Evolutionary conservation across 2,797 vertebrate species (phyloP), one percentile per base, ranked within the genome.

Genomic region (Morelia viridis): DNA sequence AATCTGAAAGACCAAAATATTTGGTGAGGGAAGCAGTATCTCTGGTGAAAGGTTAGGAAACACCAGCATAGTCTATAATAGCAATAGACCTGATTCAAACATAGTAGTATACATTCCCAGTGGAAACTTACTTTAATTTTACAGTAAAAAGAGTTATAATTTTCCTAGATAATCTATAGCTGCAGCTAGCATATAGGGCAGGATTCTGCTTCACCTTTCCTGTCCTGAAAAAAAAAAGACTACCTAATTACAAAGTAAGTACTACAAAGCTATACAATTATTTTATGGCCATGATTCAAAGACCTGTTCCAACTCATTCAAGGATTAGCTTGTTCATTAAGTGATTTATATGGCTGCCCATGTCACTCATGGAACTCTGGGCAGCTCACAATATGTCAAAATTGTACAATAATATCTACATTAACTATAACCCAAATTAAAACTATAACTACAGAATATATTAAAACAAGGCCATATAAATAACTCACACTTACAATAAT

Each of bases 1-100:
- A 96, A 99, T 98, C 99, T 99, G 91, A 84, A 96, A 91, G 53
- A 96, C 24, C 89, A 0, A 90, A 0, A 92, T 86, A 94, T 1
- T 46, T 92, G 17, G 68, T 53, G 50, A 80, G 19, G 41, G 65
- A 24, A 92, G 35, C 53, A 17, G 3, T 5, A 91, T 57, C 41
- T 41, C 41, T 19, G 68, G 13, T 62, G 5, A 56, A 62, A 90
- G 5, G 35, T 5, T 19, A 65, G 31, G 15, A 89, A 53, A 85
- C 50, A 91, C 19, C 28, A 46, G 31, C 1, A 41, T 24, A 9
- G 1, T 90, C 8, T 35, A 68, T 60, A 71, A 46, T 13, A 68
- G n/a, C 68, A 87, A 41, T 19, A 71, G 6, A 61, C 17, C 28
- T 26, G 24, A 89, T 84, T n/a, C 58, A 92, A 92, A 9, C 6